These are phyloP conservation scores for Globicephala melas DNA, from an alignment of 2,113 vertebrate species.

Conservation along the genomic window DNA sequence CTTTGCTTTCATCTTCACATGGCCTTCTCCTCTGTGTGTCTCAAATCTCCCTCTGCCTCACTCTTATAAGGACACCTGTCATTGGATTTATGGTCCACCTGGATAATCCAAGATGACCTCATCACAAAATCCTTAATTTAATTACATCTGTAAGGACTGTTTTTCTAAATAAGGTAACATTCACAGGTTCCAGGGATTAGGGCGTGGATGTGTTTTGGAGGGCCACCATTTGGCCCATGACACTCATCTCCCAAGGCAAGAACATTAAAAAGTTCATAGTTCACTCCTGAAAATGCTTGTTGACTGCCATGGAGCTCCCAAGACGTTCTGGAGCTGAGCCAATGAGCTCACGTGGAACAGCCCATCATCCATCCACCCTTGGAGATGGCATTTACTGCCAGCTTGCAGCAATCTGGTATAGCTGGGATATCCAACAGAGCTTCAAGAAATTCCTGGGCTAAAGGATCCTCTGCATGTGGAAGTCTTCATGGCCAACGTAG, in stretches of 20 bases:
- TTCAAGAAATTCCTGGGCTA: not conserved
- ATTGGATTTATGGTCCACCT: not conserved
- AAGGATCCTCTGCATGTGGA: not conserved
- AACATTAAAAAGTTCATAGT: not conserved
- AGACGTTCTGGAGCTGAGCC: not conserved
- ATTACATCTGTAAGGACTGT: not conserved
- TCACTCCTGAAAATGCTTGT: not conserved
- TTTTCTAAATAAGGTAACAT: not conserved
- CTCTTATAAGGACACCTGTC: not conserved
- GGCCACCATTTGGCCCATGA: not conserved
- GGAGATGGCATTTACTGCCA: not conserved
- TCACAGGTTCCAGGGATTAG: not conserved
- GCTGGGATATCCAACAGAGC: not conserved
- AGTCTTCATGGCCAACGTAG: not conserved
- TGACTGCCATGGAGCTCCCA: not conserved
- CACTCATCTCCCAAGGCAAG: not conserved
- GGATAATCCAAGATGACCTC: not conserved
- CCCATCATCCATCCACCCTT: not conserved
- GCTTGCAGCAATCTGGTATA: not conserved
- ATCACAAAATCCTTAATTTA: not conserved
- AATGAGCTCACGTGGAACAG: not conserved
- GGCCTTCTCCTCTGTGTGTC: not conserved
- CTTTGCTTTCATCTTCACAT: not conserved
- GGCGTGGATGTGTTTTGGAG: not conserved
- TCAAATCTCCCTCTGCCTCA: not conserved